Base-by-base conservation (phyloP, 2,113 vertebrate species). In the Clupea harengus region DNA sequence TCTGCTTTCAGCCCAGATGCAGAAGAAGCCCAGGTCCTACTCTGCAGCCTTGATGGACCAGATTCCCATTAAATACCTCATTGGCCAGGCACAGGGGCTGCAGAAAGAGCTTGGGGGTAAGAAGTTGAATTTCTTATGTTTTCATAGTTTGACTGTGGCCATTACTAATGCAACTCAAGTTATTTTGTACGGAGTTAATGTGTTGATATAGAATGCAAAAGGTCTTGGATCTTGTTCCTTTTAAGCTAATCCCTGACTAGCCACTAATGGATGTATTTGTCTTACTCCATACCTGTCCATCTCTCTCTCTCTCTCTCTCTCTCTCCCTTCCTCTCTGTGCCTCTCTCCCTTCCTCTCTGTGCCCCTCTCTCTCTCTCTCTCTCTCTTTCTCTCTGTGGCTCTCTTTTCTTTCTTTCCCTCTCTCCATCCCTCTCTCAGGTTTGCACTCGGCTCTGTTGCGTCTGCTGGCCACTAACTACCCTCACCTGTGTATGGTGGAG, bases 11-110 rank as follows among this genome's bases (percentile, higher is more conserved):
- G 97, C 97, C 86, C 94, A 97, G 83, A 99, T 99, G 97, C 97
- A 98, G 91, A 97, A 93, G 90, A 99, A 99, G 86, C 98, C 98
- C 81, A 98, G 97, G 89, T 99, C 97, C 28, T 99, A 99, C 91
- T 99, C 98, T 0, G 95, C 98, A 45, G 96, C 97, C 0, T 81
- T 99, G 89, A 99, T 99, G 98, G 98, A 99, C 90, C 98, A 99
- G 90, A 99, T 99, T 91, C 98, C 98, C 85, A 99, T 99, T 89
- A 99, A 99, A 91, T 97, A 96, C 88, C 96, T 99, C 82, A 98
- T 99, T 93, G 96, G 97, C 0, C 98, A 99, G 92, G 98, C 98
- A 0, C 98, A 99, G 88, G 97, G 97, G 2, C 94, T 99, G 54
- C 98, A 99, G 89, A 97, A 99, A 91, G 98, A 99, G 20, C 94